phyloP scores from a whole-genome alignment of 53 echinoderm and acorn worm genomes.

The Antedon mediterranea region DNA sequence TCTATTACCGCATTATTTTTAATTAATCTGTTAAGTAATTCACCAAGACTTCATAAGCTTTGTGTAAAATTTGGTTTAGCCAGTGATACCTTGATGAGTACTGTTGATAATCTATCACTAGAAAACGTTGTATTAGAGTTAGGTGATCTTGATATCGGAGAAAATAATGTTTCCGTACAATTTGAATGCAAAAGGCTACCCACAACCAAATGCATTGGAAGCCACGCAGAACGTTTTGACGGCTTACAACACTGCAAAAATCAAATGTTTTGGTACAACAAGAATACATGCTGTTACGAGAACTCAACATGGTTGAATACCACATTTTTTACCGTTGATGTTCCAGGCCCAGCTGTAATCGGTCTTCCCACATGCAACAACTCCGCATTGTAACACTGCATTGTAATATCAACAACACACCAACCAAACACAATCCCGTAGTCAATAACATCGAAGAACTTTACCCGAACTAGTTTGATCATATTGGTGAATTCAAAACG shows the following conservation, averaged over 20 bases:
- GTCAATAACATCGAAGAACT: slow-evolving; percentile 4
- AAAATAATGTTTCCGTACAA: slow-evolving; percentile 24
- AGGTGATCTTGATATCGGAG: too few species aligned
- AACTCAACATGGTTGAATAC: slow-evolving; percentile 18
- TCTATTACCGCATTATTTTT: too few species aligned
- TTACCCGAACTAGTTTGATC: slow-evolving; percentile 29
- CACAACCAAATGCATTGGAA: not conserved
- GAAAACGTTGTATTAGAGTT: too few species aligned
- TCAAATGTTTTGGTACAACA: slow-evolving; percentile 22
- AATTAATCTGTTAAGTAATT: too few species aligned
- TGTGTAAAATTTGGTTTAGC: too few species aligned
- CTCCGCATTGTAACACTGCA: too few species aligned
- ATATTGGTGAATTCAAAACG: slow-evolving; percentile 15
- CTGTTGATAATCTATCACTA: too few species aligned
- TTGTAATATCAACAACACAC: not conserved
- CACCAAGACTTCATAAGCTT: too few species aligned
- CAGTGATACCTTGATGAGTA: too few species aligned
- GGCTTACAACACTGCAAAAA: slow-evolving; percentile 29
- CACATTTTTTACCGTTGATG: slow-evolving; percentile 35
- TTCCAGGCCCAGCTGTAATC: slow-evolving; percentile 35
- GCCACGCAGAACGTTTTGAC: slow-evolving; percentile 16
- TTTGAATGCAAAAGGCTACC: slow-evolving; percentile 13
- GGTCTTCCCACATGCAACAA: slow-evolving; percentile 38
- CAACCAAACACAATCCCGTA: too few species aligned
- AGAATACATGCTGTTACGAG: slow-evolving; percentile 15